Evolutionary conservation across 2,797 vertebrate species (phyloP).

Genomic region (Rousettus madagascariensis): DNA sequence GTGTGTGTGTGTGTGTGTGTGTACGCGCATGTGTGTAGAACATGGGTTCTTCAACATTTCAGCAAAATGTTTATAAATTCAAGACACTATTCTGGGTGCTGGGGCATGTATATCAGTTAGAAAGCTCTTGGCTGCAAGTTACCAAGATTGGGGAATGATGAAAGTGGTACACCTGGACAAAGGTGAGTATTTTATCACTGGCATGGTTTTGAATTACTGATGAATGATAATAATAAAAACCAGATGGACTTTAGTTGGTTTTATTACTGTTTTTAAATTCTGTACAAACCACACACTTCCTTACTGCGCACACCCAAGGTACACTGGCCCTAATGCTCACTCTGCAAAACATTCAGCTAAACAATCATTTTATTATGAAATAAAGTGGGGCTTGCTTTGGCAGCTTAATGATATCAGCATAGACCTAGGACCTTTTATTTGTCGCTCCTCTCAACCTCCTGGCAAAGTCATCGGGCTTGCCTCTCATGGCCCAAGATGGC

Average conservation of each 20-base stretch:
- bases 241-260: neutral
- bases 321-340: neutral
- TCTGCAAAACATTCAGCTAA: neutral
- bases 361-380: neutral
- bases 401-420: neutral
- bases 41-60: neutral
- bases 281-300: neutral
- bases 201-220: neutral
- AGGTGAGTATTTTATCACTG: neutral
- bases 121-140: neutral
- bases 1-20: neutral
- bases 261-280: constrained; percentile 3
- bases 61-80: neutral
- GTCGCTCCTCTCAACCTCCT: neutral
- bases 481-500: neutral
- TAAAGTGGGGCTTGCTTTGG: neutral
- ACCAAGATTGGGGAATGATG: neutral
- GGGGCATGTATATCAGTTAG: neutral
- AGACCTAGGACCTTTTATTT: neutral
- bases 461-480: neutral
- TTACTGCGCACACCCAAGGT: neutral
- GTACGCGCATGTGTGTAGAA: neutral
- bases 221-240: constrained; percentile 32
- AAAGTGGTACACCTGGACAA: neutral
- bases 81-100: neutral